Evolutionary conservation across 2,797 vertebrate species (phyloP), one percentile per base, ranked within the genome.

Genomic region (Ctenopoma multispine): DNA sequence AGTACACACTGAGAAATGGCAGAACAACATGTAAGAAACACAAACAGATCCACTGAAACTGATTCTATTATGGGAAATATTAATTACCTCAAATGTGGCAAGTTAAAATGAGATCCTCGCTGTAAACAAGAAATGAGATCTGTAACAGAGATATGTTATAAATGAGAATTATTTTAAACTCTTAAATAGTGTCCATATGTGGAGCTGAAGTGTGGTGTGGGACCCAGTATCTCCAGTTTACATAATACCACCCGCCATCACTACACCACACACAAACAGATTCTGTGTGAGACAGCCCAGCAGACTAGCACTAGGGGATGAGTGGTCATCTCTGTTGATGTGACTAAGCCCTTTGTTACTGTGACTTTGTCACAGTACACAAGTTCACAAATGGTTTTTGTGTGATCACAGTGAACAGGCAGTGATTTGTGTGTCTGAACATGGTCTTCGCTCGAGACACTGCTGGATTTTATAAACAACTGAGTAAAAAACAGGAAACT

Each of bases 121-220:
- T 92, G 91, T 87, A 95, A 90, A 88, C 96, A 97, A 74, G 96
- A 96, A 72, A 96, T 89, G 7, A 97, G 86, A 83, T 96, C 96
- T 97, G 87, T 44, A 66, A 83, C 18, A 78, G 54, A 63, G 14
- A 63, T 3, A 55, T n/a, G 46, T 23, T 20, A 17, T 54, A 51
- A 76, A 0, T 38, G 20, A 54, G 7, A 63, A 54, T 18, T 0
- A 34, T 55, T 58, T 36, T 5, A 17, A 67, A 69, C 58, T 51
- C 24, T 53, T 24, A n/a, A 60, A 65, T 38, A 51, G 21, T 12
- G 15, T 50, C 29, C 27, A 23, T 8, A 54, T 36, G 54, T 31
- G 41, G 23, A 77, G 27, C 55, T 27, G 14, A 63, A 75, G 60
- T 29, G 15, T 13, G 3, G 7, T 44, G 40, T 43, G 5, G 7